Conservation (phyloP, 1,140 invertebrate species). For the Temnothorax curvispinosus region DNA sequence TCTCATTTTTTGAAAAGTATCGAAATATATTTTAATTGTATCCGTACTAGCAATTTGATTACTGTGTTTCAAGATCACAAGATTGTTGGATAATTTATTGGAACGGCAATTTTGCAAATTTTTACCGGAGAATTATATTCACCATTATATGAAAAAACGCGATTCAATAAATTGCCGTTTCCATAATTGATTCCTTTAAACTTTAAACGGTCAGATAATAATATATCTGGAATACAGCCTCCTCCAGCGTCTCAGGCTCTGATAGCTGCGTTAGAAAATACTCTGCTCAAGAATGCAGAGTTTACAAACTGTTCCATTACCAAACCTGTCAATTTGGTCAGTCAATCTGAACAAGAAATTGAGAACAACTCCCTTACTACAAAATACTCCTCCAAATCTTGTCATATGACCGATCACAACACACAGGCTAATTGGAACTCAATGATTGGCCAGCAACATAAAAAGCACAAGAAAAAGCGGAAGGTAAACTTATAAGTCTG, state of each 20-base stretch:
- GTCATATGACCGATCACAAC: slow-evolving; percentile 79
- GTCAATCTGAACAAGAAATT: slow-evolving; percentile 78
- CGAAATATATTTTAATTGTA: slow-evolving; percentile 27
- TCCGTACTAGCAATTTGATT: slow-evolving; percentile 52
- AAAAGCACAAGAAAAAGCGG: slow-evolving; percentile 84
- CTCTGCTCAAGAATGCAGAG: slow-evolving; percentile 78
- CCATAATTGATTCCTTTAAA: slow-evolving; percentile 8
- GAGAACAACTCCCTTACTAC: slow-evolving; percentile 78
- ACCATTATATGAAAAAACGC: neutral
- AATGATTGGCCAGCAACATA: slow-evolving; percentile 80
- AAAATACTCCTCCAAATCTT: slow-evolving; percentile 80
- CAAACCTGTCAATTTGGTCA: slow-evolving; percentile 74
- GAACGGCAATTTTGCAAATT: slow-evolving; percentile 70
- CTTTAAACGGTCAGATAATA: slow-evolving; percentile 63
- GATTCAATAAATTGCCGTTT: slow-evolving; percentile 69
- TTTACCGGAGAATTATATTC: neutral
- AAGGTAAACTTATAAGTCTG: slow-evolving; percentile 79
- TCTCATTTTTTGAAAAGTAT: slow-evolving; percentile 3
- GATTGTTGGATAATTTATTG: slow-evolving; percentile 18
- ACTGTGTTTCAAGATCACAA: slow-evolving; percentile 56
- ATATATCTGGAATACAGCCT: slow-evolving; percentile 77
- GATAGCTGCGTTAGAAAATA: slow-evolving; percentile 82
- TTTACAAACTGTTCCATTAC: slow-evolving; percentile 79
- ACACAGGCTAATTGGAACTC: slow-evolving; percentile 80
- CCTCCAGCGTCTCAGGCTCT: slow-evolving; percentile 76